phyloP scores from a whole-genome alignment of 2,797 vertebrate genomes.

The Channa striata region DNA sequence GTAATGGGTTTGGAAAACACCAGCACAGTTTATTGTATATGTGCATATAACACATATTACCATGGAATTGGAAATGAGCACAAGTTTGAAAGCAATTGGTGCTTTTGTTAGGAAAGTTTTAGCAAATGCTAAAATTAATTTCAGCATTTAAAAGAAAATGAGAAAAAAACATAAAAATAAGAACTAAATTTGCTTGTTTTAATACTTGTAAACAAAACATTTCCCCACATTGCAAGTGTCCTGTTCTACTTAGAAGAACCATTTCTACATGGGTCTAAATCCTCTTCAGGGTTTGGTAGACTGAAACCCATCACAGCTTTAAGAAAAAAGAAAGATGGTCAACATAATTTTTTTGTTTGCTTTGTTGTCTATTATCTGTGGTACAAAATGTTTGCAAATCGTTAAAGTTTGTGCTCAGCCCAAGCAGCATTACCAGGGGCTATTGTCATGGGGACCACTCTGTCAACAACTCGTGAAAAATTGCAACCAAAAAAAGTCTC shows the following conservation, averaged over 20 bases:
- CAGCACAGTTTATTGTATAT: neutral
- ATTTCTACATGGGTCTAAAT: slow-evolving; percentile 14
- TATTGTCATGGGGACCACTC: slow-evolving; percentile 76
- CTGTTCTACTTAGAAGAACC: slow-evolving; percentile 5
- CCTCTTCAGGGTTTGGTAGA: slow-evolving; percentile 60
- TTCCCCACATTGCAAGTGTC: no score
- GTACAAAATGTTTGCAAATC: slow-evolving; percentile 69
- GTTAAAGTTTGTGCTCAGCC: slow-evolving; percentile 73
- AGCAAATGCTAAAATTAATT: no score
- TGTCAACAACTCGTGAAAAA: slow-evolving; percentile 54
- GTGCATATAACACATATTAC: neutral
- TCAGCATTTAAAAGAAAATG: no score
- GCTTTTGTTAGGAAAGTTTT: neutral
- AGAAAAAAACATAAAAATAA: no score
- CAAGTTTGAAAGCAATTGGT: neutral
- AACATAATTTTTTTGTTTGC: slow-evolving; percentile 59
- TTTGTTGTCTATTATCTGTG: slow-evolving; percentile 67
- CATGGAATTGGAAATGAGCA: neutral
- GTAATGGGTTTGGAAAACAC: slow-evolving; percentile 5
- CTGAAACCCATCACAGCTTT: slow-evolving; percentile 76
- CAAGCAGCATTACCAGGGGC: slow-evolving; percentile 73
- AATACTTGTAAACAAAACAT: no score
- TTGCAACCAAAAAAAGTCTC: slow-evolving; percentile 13
- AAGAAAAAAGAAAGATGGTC: slow-evolving; percentile 63
- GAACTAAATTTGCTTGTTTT: no score